phyloP scores from a whole-genome alignment of 2,888 invertebrate species.

The Poecilus cupreus region DNA sequence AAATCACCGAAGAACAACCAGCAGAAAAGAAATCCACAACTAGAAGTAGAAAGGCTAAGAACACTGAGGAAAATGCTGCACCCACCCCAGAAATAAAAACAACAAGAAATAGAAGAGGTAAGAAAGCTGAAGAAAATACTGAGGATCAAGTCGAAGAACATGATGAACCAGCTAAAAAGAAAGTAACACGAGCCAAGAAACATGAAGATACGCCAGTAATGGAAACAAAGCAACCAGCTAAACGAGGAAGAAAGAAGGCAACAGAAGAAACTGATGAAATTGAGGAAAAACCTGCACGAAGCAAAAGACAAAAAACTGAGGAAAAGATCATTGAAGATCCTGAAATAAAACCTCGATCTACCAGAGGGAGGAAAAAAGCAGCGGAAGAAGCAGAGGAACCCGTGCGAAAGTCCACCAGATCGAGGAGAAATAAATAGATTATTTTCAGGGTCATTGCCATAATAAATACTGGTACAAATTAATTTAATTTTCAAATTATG shows the following conservation, averaged over 20 bases:
- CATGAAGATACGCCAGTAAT: background rate
- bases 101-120: background rate
- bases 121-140: background rate
- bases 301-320: background rate
- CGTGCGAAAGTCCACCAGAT: background rate
- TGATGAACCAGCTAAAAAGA: background rate
- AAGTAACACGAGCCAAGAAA: background rate
- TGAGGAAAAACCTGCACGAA: background rate
- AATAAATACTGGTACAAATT: constrained; percentile 13
- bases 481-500: too few species aligned
- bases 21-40: background rate
- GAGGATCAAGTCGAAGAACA: background rate
- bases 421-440: constrained; percentile 18
- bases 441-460: background rate
- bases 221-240: background rate
- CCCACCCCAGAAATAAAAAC: too few species aligned
- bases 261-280: background rate
- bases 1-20: background rate
- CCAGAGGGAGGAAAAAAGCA: background rate
- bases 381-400: background rate
- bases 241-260: background rate
- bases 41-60: background rate
- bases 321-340: background rate
- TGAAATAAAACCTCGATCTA: background rate
- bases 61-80: background rate